Evolutionary conservation across 2,113 vertebrate species (phyloP).

Genomic region (Hydrolagus affinis): DNA sequence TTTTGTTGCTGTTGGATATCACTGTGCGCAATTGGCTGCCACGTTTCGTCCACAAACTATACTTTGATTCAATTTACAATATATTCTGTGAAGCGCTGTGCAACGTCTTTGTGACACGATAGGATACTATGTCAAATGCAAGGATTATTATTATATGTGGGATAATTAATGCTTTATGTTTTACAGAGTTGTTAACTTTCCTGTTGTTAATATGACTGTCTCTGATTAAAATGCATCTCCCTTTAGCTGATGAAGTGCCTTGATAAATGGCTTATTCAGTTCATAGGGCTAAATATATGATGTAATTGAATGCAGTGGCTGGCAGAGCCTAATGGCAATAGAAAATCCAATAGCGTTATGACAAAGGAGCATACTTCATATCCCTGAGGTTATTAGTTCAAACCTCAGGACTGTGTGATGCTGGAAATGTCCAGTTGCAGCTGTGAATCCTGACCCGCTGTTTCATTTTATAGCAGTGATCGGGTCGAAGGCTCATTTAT

Average conservation of each 20-base stretch:
- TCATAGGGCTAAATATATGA: not conserved
- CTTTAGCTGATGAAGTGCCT: not conserved
- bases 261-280: not conserved
- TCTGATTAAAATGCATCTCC: not conserved
- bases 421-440: not conserved
- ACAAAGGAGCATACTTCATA: not conserved
- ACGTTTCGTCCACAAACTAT: too few relatives aligned
- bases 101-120: too few relatives aligned
- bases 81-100: too few relatives aligned
- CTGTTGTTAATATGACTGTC: not conserved
- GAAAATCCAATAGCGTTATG: not conserved
- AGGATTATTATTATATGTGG: not conserved
- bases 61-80: too few relatives aligned
- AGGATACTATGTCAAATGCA: not conserved
- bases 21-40: too few relatives aligned
- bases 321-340: not conserved
- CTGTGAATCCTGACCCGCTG: not conserved
- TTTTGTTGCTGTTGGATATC: too few relatives aligned
- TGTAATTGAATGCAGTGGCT: not conserved
- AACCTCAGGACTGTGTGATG: not conserved
- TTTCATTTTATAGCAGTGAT: not conserved
- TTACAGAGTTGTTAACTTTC: not conserved
- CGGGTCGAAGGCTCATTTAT: not conserved
- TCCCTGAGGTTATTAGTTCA: not conserved
- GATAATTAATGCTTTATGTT: too few relatives aligned